A percentile compares a stretch with the other conserved stretches of the same genome.
phyloP scores from a whole-genome alignment of 2,113 vertebrate genomes.

The Nyctibius bracteatus region DNA sequence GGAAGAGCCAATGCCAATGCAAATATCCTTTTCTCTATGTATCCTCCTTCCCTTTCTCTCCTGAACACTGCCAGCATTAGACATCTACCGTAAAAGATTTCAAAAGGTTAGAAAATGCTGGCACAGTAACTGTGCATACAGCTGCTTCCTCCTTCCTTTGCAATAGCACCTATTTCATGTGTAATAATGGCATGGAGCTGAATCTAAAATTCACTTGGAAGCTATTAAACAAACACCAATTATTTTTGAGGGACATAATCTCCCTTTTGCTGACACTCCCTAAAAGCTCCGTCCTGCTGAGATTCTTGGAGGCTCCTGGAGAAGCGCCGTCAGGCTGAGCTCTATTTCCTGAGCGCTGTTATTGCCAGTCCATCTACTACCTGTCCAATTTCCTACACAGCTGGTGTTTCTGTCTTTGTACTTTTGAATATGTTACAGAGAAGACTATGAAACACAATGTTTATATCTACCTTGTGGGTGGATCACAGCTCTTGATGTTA shows the following conservation, averaged over 20 bases:
- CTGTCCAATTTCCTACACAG: background rate
- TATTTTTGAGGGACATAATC: background rate
- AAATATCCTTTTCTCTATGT: background rate
- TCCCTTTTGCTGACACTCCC: background rate
- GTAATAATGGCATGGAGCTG: background rate
- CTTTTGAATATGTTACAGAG: background rate
- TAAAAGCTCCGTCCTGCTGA: background rate
- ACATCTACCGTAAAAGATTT: background rate
- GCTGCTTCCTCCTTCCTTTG: background rate
- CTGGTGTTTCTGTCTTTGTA: background rate
- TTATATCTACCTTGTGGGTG: background rate
- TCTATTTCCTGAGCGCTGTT: background rate
- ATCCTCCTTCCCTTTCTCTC: background rate
- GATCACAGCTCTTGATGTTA: background rate
- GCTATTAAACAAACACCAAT: background rate
- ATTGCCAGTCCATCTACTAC: background rate
- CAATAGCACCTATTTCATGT: background rate
- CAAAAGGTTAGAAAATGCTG: background rate
- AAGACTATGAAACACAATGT: background rate
- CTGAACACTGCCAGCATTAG: background rate
- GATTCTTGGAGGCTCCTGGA: background rate
- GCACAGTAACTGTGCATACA: background rate
- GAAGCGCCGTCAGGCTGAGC: background rate
- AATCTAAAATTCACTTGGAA: background rate
- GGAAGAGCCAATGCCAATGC: background rate